Conservation (phyloP, 2,888 invertebrate species). For the Antheraea yamamai region DNA sequence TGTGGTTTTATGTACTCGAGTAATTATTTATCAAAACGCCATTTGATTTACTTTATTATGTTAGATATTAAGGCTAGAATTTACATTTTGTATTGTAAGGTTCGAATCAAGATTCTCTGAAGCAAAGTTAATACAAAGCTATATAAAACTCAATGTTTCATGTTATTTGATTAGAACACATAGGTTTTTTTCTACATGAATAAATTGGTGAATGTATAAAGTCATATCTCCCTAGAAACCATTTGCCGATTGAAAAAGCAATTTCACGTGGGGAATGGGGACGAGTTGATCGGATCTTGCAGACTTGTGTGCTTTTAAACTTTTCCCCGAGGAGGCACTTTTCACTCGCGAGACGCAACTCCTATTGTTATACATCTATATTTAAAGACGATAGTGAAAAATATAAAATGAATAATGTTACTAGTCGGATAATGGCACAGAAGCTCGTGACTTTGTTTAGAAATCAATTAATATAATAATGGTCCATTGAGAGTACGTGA, state of each 20-base stretch:
- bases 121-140: neutral
- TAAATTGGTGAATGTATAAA: neutral
- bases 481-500: neutral
- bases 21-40: neutral
- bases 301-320: constrained; percentile 17
- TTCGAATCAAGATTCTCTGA: too few species aligned
- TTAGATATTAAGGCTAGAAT: neutral
- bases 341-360: constrained; percentile 10
- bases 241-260: constrained; percentile 19
- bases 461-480: neutral
- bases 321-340: constrained; percentile 21
- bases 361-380: neutral
- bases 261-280: constrained; percentile 18
- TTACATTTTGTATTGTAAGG: neutral
- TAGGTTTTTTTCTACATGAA: neutral
- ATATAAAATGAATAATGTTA: neutral
- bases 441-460: too few species aligned
- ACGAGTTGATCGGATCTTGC: constrained; percentile 14
- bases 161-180: neutral
- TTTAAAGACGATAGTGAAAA: neutral
- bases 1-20: neutral
- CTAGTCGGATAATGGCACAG: too few species aligned
- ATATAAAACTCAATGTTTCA: neutral
- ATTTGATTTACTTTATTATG: neutral
- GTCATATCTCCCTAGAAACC: neutral